Evolutionary conservation across 2,113 vertebrate genomes (phyloP).

Genomic region (Leptodactylus fuscus): DNA sequence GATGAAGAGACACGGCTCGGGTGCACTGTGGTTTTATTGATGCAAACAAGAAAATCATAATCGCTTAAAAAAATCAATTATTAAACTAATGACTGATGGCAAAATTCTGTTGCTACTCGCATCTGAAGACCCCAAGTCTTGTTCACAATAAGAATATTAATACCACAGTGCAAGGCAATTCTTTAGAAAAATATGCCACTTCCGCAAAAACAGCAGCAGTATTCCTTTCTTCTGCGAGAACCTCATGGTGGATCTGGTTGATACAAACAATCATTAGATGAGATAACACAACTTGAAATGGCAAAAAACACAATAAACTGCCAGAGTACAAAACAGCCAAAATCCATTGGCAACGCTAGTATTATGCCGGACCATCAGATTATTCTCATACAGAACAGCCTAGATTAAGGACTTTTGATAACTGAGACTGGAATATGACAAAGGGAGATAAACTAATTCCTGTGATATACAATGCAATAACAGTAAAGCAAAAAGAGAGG

Average conservation of each 20-base stretch:
- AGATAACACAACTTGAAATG: background rate
- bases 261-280: slow-evolving; percentile 24
- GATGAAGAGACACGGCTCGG: background rate
- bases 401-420: too few relatives aligned
- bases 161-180: slow-evolving; percentile 52
- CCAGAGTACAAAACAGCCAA: background rate
- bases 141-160: background rate
- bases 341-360: background rate
- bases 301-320: background rate
- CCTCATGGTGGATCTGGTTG: background rate
- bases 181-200: slow-evolving; percentile 57
- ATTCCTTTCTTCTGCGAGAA: slow-evolving; percentile 22
- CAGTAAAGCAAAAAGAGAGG: too few relatives aligned
- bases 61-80: background rate
- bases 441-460: too few relatives aligned
- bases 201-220: slow-evolving; percentile 48
- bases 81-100: slow-evolving; percentile 39
- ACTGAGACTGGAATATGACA: too few relatives aligned
- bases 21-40: slow-evolving; percentile 56
- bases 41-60: slow-evolving; percentile 32
- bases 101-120: slow-evolving; percentile 30
- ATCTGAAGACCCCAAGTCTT: slow-evolving; percentile 5
- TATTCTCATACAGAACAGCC: too few relatives aligned
- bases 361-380: background rate
- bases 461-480: too few relatives aligned